Evolutionary conservation across 2,888 invertebrate species (phyloP), one percentile per base, ranked within the genome.

Genomic region (Marasmarcha lunaedactyla): DNA sequence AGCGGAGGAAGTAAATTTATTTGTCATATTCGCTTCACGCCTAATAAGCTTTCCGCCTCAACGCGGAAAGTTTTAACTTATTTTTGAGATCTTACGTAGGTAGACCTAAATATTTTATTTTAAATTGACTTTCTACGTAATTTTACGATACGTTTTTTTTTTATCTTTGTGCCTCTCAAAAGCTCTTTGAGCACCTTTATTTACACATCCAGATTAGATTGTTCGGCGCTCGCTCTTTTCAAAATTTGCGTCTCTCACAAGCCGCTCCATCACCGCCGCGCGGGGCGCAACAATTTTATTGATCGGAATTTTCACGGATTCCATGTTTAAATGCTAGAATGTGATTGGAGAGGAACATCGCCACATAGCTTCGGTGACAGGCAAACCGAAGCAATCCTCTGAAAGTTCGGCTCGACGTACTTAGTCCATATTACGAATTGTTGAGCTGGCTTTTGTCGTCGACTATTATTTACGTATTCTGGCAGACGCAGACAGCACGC

Each of bases 261-360:
- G n/a, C 30, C 30, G 30, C n/a, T 30, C 30, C 30, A 30, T 30
- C 30, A 30, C 30, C 10, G 30, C 10, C 30, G 10, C 30, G 30
- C 9, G 30, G n/a, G 9, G 11, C 30, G n/a, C 30, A 30, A 30
- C 30, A 11, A 30, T 30, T 30, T 30, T 30, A 30, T 30, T 30
- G 30, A 30, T 30, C 30, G 30, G 3, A n/a, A 30, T 30, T 30
- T 30, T 30, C 30, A 30, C 30, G 30, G 30, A 30, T 30, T 30
- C 30, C 30, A 30, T 30, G 30, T 30, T 30, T n/a, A 30, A 30
- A 30, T 11, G 9, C 30, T 30, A 11, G 30, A 30, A 30, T 30
- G 30, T 30, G 30, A 30, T 30, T 30, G 30, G 30, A n/a, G 30
- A 30, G 11, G 4, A 4, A 11, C 30, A 11, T 30, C 30, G 30